Evolutionary conservation across 2,888 invertebrate species (phyloP), one percentile per base, ranked within the genome.

Genomic region (Calliphora vomitoria): DNA sequence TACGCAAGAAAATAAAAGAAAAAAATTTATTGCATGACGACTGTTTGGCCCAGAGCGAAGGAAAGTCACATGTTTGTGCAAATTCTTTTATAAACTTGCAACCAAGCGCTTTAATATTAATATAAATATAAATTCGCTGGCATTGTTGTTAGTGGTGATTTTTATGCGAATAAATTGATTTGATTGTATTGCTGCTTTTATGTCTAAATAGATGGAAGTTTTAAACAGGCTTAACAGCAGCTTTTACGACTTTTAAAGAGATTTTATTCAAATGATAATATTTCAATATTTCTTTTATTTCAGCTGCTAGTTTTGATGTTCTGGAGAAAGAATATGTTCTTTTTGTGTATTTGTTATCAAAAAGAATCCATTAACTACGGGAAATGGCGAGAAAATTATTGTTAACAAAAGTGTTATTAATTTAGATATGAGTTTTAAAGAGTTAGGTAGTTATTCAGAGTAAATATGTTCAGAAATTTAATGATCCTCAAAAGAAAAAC

Each of bases 191-290:
- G 55, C 69, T 79, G 87, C 74, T 79, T 85, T 87, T 75, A 79
- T 85, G 87, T 85, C 85, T 50, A 87, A 87, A 87, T 87, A 87
- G 74, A 85, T 79, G 87, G 85, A 82, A 79, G 69, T 79, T 71
- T 87, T 79, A 85, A 85, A 81, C 35, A 53, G 82, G 69, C 79
- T 87, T 85, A 85, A 75, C 87, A 85, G 85, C 13, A 85, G 85
- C 79, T 79, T 82, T 74, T 64, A 50, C 64, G 60, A 75, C 68
- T 79, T 79, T 79, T 62, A 50, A 85, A 81, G 35, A 81, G 69
- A 80, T 75, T 85, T 85, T 62, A 74, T 69, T 62, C 74, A 68
- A 71, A 81, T 81, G 69, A 81, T 85, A 74, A 85, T 81, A 75
- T 76, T 85, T 64, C 55, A 69, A 20, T 47, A 50, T 53, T 72